A percentile compares a stretch with the other conserved stretches of the same genome.
Evolutionary conservation across 1,140 invertebrate genomes (phyloP).

Genomic region (Hycleus phaleratus): DNA sequence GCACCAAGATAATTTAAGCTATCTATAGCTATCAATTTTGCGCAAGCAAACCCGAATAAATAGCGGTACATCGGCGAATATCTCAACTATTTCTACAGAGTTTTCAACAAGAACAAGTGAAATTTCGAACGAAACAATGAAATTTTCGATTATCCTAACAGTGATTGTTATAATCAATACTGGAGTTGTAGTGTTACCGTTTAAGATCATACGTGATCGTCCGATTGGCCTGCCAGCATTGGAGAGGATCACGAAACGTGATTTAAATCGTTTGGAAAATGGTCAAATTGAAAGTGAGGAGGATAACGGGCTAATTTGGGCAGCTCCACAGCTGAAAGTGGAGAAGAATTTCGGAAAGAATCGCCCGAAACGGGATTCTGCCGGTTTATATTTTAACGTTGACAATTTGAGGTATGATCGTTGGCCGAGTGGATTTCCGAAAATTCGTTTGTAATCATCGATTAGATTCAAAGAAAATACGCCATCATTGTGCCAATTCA

Average conservation of each 20-base stretch:
- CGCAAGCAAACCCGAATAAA: slow-evolving; percentile 10
- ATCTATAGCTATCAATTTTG: slow-evolving; percentile 1
- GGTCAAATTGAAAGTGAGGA: neutral
- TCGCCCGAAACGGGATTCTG: neutral
- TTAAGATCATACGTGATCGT: no score
- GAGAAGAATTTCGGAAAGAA: neutral
- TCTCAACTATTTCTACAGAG: neutral
- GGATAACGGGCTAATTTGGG: neutral
- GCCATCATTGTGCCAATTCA: neutral
- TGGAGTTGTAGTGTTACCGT: no score
- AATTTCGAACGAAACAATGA: neutral
- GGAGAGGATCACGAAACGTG: no score
- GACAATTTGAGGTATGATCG: slow-evolving; percentile 3
- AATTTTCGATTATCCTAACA: no score
- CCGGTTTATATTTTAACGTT: neutral
- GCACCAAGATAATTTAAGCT: slow-evolving; percentile 7
- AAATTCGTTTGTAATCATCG: neutral
- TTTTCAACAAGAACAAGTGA: neutral
- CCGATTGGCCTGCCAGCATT: no score
- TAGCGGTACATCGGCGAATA: neutral
- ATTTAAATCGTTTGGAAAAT: neutral
- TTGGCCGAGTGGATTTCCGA: neutral
- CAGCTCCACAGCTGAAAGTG: neutral
- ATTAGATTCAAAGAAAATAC: neutral
- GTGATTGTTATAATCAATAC: no score